Percentiles rank a stretch among this genome's conserved stretches.
Evolutionary conservation across 2,113 vertebrate species (phyloP).

Genomic region (Hypanus sabinus): DNA sequence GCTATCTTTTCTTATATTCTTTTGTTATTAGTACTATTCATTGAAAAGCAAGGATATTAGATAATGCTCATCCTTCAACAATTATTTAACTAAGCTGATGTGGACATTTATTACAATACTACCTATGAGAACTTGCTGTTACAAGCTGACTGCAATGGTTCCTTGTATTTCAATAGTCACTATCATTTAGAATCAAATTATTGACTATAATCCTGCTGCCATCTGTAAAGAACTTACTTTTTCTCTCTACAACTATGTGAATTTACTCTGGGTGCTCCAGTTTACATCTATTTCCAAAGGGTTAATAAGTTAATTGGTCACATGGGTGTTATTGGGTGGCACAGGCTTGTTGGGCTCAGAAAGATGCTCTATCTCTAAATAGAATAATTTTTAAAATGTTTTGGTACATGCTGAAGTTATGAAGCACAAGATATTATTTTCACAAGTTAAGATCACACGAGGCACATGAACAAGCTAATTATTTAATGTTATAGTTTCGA

Average conservation of each 20-base stretch:
- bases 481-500: not conserved
- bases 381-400: not conserved
- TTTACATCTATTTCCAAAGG: no score
- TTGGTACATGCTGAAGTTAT: not conserved
- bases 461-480: not conserved
- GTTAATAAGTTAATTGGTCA: no score
- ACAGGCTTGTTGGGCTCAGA: no score
- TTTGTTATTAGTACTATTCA: no score
- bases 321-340: no score
- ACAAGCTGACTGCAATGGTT: not conserved
- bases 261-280: no score
- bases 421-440: not conserved
- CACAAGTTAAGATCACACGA: not conserved
- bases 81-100: not conserved
- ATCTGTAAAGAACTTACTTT: no score
- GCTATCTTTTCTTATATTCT: no score
- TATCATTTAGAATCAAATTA: not conserved
- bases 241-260: no score
- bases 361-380: no score
- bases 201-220: not conserved
- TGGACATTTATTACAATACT: not conserved
- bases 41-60: no score
- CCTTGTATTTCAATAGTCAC: not conserved
- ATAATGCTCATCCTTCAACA: no score
- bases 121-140: not conserved